Percentiles rank a stretch among this genome's conserved stretches.
These are phyloP conservation scores for Melanaphis sacchari DNA, from an alignment of 1,140 invertebrate species.

Conservation along the genomic window DNA sequence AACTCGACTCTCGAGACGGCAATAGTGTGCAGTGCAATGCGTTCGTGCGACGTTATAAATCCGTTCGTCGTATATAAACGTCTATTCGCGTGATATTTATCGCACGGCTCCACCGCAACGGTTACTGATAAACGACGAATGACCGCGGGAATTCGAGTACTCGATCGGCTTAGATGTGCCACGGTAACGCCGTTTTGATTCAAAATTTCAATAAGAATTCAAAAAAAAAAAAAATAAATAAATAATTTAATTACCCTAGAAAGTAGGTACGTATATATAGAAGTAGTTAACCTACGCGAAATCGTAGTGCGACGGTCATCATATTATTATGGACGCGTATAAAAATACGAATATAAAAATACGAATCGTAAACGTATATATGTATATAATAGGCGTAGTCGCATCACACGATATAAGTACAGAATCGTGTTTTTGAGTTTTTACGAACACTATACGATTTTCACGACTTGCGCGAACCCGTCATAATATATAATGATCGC, in stretches of 20 bases:
- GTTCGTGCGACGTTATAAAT: not conserved
- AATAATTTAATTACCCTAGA: not conserved
- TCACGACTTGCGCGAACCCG: not conserved
- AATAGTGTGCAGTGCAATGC: too few relatives aligned
- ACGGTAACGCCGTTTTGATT: not conserved
- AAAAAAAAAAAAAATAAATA: not conserved
- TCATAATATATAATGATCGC: not conserved
- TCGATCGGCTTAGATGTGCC: too few relatives aligned
- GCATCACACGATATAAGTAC: not conserved
- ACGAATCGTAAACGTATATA: slow-evolving; percentile 1
- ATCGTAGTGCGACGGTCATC: not conserved
- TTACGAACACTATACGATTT: not conserved
- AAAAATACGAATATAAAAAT: too few relatives aligned
- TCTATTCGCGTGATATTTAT: not conserved
- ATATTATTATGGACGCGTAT: not conserved
- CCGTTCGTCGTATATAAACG: not conserved
- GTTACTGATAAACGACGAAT: not conserved
- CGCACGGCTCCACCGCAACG: not conserved
- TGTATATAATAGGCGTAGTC: not conserved
- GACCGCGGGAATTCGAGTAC: not conserved
- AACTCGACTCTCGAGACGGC: not conserved
- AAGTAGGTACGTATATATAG: too few relatives aligned
- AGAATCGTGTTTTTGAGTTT: slow-evolving; percentile 6
- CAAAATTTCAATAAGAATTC: not conserved
- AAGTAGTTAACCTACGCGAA: not conserved